phyloP scores from a whole-genome alignment of 2,797 vertebrate genomes.

The Gambusia yucatana region DNA sequence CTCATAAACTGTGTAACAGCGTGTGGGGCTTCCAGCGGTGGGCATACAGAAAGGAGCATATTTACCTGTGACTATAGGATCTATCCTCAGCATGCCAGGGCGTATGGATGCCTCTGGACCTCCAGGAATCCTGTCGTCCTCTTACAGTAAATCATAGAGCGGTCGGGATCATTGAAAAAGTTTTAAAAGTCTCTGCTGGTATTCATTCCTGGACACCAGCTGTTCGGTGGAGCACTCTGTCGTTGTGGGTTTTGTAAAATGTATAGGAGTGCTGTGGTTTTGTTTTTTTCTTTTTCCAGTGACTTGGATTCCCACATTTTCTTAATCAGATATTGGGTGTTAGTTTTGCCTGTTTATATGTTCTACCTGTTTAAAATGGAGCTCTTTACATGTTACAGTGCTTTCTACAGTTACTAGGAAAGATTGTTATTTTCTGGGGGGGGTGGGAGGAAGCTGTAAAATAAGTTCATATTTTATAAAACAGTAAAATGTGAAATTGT shows the following conservation, averaged over 20 bases:
- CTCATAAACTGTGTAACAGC: constrained; percentile 53
- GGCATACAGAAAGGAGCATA: constrained; percentile 31
- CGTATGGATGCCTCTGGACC: constrained; percentile 22
- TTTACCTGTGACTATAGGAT: constrained; percentile 53
- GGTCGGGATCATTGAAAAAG: constrained; percentile 44
- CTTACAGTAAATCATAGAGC: constrained; percentile 62
- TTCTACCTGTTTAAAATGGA: neutral
- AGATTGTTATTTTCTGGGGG: no score
- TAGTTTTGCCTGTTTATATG: neutral
- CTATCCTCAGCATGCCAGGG: constrained; percentile 34
- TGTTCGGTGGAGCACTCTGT: constrained; percentile 71
- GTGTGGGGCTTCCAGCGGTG: constrained; percentile 31
- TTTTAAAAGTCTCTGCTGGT: constrained; percentile 61
- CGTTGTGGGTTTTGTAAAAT: constrained; percentile 43
- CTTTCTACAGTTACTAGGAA: neutral
- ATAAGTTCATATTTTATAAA: neutral
- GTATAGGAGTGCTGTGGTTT: constrained; percentile 22
- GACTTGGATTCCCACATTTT: constrained; percentile 25
- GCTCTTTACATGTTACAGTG: neutral
- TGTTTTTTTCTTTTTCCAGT: constrained; percentile 37
- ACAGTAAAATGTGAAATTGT: neutral
- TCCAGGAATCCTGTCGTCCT: constrained; percentile 44
- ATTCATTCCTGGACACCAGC: constrained; percentile 79
- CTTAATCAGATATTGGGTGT: neutral
- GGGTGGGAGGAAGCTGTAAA: neutral